phyloP scores from a whole-genome alignment of 2,113 vertebrate genomes.

The Melospiza melodia region DNA sequence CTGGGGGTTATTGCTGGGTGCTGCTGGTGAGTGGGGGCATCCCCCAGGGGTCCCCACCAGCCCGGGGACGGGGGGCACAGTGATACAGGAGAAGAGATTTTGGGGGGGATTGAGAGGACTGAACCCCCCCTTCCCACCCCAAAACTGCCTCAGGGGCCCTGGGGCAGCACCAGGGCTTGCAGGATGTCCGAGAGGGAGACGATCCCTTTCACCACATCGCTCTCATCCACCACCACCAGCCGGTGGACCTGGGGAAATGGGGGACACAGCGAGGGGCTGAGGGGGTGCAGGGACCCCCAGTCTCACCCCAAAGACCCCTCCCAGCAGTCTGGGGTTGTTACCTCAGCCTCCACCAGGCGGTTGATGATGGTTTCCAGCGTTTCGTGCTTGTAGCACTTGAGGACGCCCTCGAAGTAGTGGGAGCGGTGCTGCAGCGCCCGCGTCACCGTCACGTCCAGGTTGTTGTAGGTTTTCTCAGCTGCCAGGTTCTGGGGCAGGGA shows the following conservation, averaged over 20 bases:
- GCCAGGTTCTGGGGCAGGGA: constrained; percentile 85
- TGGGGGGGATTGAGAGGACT: not conserved
- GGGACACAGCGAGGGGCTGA: not conserved
- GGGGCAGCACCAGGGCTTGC: constrained; percentile 90
- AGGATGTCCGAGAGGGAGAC: constrained; percentile 95
- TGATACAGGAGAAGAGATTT: no score
- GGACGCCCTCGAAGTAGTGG: constrained; percentile 95
- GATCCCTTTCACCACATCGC: constrained; percentile 93
- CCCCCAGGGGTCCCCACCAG: accelerated
- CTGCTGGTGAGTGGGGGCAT: constrained; percentile 4
- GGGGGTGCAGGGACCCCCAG: not conserved
- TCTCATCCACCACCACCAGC: constrained; percentile 93
- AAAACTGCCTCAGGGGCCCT: constrained; percentile 61
- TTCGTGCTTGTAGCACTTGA: constrained; percentile 91
- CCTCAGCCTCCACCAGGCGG: constrained; percentile 95
- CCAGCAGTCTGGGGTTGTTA: not conserved
- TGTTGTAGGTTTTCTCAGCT: constrained; percentile 98
- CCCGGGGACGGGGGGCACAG: not conserved
- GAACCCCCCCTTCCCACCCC: not conserved
- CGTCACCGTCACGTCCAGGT: constrained; percentile 94
- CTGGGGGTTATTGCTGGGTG: constrained; percentile 22
- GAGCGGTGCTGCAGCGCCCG: constrained; percentile 95
- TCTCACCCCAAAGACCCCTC: not conserved
- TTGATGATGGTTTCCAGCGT: constrained; percentile 93
- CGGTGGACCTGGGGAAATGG: constrained; percentile 85